These are phyloP conservation scores for Sycophaga agraensis DNA, from an alignment of 1,140 invertebrate genomes.

Conservation along the genomic window DNA sequence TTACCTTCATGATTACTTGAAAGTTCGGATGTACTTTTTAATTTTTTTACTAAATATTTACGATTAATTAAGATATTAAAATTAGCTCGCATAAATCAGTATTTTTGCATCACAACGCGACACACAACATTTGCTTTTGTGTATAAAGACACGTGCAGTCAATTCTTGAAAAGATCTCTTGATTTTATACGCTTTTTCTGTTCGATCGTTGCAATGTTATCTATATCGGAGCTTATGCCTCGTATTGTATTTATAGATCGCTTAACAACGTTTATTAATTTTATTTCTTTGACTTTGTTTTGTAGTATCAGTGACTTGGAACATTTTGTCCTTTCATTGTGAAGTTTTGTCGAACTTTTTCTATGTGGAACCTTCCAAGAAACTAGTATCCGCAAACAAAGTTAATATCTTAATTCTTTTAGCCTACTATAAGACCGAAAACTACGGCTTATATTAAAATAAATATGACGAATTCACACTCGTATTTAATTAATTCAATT, in stretches of 20 bases:
- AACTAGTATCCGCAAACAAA: conserved; percentile 19
- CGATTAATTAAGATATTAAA: too few species aligned
- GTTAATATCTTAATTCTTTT: conserved; percentile 21
- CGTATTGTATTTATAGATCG: conserved; percentile 58
- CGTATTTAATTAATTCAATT: neutral
- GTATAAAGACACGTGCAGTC: conserved; percentile 31
- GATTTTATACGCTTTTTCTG: conserved; percentile 46
- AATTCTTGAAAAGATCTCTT: conserved; percentile 36
- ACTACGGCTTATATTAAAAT: neutral
- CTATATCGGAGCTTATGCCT: conserved; percentile 54
- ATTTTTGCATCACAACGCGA: conserved; percentile 35
- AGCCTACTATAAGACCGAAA: conserved; percentile 18
- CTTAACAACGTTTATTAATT: conserved; percentile 40
- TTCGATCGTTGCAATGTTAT: conserved; percentile 52
- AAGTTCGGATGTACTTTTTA: neutral
- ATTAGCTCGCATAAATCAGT: conserved; percentile 34
- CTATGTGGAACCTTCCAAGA: neutral
- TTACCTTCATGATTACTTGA: neutral
- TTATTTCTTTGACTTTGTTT: conserved; percentile 33
- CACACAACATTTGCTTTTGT: conserved; percentile 36
- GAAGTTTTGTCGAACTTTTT: neutral
- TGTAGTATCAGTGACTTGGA: neutral
- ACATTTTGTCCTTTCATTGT: neutral
- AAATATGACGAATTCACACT: neutral
- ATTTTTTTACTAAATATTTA: neutral